Conservation (phyloP, 2,797 vertebrate species). For the Gymnothorax reevesii region DNA sequence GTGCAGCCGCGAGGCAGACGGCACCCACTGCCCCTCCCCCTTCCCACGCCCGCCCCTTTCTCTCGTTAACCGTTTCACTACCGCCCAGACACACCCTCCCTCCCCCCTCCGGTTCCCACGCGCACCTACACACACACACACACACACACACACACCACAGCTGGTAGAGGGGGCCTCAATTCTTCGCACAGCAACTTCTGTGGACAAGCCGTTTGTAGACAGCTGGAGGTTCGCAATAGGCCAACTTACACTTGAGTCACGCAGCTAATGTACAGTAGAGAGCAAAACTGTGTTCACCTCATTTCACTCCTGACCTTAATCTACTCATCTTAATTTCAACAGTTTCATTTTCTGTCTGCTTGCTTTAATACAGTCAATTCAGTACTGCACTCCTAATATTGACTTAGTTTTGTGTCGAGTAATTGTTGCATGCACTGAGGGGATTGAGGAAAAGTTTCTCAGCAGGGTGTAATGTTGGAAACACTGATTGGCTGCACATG, state of each 20-base stretch:
- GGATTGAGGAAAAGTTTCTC: not conserved
- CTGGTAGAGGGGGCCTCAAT: not conserved
- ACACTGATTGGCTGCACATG: not conserved
- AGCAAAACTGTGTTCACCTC: not conserved
- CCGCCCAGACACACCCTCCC: constrained; percentile 2
- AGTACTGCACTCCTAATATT: not conserved
- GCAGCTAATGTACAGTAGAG: not conserved
- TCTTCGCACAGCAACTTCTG: not conserved
- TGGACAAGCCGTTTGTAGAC: not conserved
- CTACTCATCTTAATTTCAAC: not conserved
- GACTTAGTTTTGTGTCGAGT: not conserved
- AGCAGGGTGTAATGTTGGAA: not conserved
- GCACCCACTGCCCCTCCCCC: constrained; percentile 32
- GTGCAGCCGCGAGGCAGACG: constrained; percentile 41
- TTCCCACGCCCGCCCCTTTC: constrained; percentile 47
- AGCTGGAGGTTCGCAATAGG: not conserved
- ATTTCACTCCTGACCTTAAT: not conserved
- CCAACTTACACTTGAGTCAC: not conserved
- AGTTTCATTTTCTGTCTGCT: not conserved
- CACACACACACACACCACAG: not conserved
- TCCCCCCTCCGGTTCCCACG: not conserved
- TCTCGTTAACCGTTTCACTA: constrained; percentile 51
- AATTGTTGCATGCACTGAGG: not conserved
- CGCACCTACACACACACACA: too few species aligned
- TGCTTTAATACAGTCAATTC: not conserved